Evolutionary conservation across 2,113 vertebrate species (phyloP).

Genomic region (Thalassarche chlororhynchos): DNA sequence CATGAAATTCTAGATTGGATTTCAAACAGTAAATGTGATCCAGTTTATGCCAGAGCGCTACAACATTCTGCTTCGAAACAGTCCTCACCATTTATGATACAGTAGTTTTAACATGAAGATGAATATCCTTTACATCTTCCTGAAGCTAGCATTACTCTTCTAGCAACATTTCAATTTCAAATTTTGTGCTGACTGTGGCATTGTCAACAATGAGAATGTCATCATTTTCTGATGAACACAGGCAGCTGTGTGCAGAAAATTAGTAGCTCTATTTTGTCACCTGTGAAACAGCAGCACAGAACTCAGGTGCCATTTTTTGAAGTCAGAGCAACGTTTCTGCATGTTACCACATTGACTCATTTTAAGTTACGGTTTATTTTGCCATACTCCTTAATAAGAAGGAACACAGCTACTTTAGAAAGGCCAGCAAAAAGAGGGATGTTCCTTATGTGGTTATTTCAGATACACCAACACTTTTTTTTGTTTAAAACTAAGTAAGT

Average conservation of each 20-base stretch:
- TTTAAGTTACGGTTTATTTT: not conserved
- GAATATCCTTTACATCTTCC: not conserved
- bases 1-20: not conserved
- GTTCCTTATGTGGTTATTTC: not conserved
- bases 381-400: not conserved
- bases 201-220: not conserved
- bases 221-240: not conserved
- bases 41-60: not conserved
- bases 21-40: not conserved
- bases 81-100: not conserved
- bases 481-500: not conserved
- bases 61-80: not conserved
- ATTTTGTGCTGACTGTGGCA: not conserved
- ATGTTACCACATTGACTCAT: not conserved
- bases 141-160: not conserved
- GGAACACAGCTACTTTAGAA: not conserved
- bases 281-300: not conserved
- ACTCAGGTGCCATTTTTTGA: not conserved
- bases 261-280: not conserved
- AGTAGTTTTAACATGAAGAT: not conserved
- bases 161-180: not conserved
- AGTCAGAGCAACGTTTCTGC: not conserved
- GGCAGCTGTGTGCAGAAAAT: not conserved
- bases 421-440: not conserved
- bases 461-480: not conserved